phyloP scores from a whole-genome alignment of 1,140 invertebrate genomes.

The Neodiprion fabricii region DNA sequence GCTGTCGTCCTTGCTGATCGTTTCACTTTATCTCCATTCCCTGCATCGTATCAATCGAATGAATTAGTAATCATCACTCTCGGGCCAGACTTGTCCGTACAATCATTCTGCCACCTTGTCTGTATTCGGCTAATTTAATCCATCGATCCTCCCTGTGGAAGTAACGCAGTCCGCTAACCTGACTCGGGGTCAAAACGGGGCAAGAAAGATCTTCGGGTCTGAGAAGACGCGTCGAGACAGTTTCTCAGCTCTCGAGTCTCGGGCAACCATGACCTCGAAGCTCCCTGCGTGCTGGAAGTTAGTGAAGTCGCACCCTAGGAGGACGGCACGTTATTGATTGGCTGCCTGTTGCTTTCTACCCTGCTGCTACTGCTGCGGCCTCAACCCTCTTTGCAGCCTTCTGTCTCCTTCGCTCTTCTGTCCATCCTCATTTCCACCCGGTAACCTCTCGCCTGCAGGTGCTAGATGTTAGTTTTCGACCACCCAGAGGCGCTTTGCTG shows the following conservation, averaged over 20 bases:
- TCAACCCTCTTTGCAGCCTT: background rate
- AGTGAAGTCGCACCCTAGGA: slow-evolving; percentile 41
- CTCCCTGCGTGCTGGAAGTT: slow-evolving; percentile 31
- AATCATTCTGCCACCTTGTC: too few species aligned
- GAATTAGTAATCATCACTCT: too few species aligned
- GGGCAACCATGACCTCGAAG: slow-evolving; percentile 9
- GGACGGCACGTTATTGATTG: slow-evolving; percentile 54
- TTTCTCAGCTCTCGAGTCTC: slow-evolving; percentile 1
- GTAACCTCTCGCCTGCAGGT: background rate
- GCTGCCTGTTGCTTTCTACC: slow-evolving; percentile 56
- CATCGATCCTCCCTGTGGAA: too few species aligned
- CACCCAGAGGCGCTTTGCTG: background rate
- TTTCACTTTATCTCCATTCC: too few species aligned
- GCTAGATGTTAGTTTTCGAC: background rate
- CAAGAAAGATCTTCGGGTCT: too few species aligned
- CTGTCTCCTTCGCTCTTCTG: background rate
- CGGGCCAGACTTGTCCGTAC: too few species aligned
- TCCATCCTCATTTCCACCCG: background rate
- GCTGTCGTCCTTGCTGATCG: background rate
- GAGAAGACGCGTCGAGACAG: background rate
- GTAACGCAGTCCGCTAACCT: too few species aligned
- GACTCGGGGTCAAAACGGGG: too few species aligned
- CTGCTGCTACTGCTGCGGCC: slow-evolving; percentile 35
- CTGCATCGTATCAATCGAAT: too few species aligned
- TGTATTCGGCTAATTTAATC: too few species aligned